Percentiles rank a stretch among this genome's conserved stretches.
phyloP scores from a whole-genome alignment of 2,797 vertebrate species.

The Acanthopagrus latus region DNA sequence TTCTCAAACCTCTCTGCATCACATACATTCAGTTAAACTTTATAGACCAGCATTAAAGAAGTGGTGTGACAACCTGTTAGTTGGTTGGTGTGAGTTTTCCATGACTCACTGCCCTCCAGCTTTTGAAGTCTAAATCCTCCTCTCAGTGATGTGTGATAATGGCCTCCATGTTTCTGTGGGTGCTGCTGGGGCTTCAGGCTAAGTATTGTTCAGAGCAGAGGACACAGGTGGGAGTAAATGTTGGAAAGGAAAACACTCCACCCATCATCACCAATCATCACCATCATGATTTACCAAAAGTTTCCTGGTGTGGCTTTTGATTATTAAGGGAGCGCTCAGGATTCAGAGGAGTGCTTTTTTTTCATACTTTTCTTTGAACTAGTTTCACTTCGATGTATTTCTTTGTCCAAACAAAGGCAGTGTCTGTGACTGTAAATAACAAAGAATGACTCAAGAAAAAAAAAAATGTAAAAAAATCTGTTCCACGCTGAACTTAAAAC shows the following conservation, averaged over 20 bases:
- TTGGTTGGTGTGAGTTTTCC: conserved; percentile 73
- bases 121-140: conserved; percentile 72
- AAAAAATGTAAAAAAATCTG: conserved; percentile 28
- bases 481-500: conserved; percentile 35
- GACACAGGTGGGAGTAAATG: conserved; percentile 65
- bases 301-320: conserved; percentile 27
- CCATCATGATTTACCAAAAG: conserved; percentile 30
- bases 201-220: conserved; percentile 66
- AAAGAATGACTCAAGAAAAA: conserved; percentile 11
- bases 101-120: conserved; percentile 72
- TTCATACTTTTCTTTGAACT: not conserved
- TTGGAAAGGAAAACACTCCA: conserved; percentile 55
- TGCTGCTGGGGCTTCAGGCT: conserved; percentile 62
- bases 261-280: conserved; percentile 41
- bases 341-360: conserved; percentile 10
- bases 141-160: conserved; percentile 74
- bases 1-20: conserved; percentile 4
- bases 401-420: conserved; percentile 25
- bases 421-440: conserved; percentile 1
- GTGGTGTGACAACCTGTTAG: conserved; percentile 69
- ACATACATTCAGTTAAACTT: conserved; percentile 52
- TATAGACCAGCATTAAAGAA: conserved; percentile 58
- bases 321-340: conserved; percentile 26
- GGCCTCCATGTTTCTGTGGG: conserved; percentile 72
- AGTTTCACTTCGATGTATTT: conserved; percentile 15